Base-by-base conservation (phyloP, 2,888 invertebrate species). In the Acheta domesticus region DNA sequence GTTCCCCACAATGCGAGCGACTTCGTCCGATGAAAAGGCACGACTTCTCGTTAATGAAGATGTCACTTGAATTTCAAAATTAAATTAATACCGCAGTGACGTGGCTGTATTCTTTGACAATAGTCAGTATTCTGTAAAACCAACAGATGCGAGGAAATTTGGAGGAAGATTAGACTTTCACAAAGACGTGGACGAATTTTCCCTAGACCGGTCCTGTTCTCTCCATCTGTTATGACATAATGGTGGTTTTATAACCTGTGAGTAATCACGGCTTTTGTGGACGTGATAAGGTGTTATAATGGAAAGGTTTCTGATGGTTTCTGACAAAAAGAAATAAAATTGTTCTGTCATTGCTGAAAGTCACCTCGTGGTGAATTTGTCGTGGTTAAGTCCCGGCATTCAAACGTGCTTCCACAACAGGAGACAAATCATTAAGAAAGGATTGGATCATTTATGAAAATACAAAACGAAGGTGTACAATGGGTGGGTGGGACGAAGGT, bases 301-400 rank as follows among this genome's bases (percentile, higher is more conserved):
- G n/a, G 62, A 62, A 62, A 62, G 62, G n/a, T 62, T 62, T 62
- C 62, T 62, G 62, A 62, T 62, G 62, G 62, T n/a, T 62, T 62
- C 62, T 19, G 16, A 62, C 16, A 62, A 62, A 62, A 62, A 62
- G n/a, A 62, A 62, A n/a, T 62, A 62, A 62, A 62, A 62, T 16
- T 62, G 62, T 62, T 62, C 62, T 62, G 62, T 62, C 62, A 62
- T 62, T 62, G 62, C 62, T 62, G 62, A 62, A 36, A 62, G 62
- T 62, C 62, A 62, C 62, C 62, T 19, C 62, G 14, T 3, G 62
- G n/a, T 62, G 62, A 62, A 62, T 62, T 62, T 62, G 62, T 62
- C 62, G 62, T 62, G 62, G 62, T 62, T 62, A 62, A 62, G 62
- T n/a, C 62, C 16, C n/a, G 62, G 62, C 62, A 62, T 62, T 62